These are phyloP conservation scores for Endotricha flammealis DNA, from an alignment of 2,888 invertebrate species.

Conservation along the genomic window DNA sequence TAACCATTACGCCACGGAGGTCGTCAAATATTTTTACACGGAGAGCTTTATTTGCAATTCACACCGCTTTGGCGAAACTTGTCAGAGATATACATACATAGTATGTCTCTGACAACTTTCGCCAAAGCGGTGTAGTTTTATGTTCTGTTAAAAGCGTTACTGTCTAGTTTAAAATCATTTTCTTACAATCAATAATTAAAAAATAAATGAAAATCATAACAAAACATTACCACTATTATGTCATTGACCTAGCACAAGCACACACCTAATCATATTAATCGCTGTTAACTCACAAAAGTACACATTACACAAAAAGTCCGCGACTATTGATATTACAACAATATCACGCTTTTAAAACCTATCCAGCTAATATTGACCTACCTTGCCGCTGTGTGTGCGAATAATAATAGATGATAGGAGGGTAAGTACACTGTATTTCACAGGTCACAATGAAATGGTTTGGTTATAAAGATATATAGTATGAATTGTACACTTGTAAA, in stretches of 20 bases:
- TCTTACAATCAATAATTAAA: too few relatives aligned
- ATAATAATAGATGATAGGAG: conserved; percentile 30
- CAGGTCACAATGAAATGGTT: conserved; percentile 56
- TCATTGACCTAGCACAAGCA: conserved; percentile 36
- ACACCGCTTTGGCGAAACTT: too few relatives aligned
- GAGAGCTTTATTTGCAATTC: too few relatives aligned
- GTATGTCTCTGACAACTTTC: too few relatives aligned
- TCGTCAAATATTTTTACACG: too few relatives aligned
- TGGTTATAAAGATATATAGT: conserved; percentile 71
- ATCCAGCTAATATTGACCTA: conserved; percentile 48
- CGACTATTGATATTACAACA: conserved; percentile 73
- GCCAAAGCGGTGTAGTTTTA: too few relatives aligned
- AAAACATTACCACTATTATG: conserved; percentile 13
- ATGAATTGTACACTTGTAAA: conserved; percentile 77
- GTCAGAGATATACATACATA: too few relatives aligned
- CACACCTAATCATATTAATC: conserved; percentile 68
- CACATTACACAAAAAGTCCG: conserved; percentile 66
- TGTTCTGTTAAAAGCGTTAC: too few relatives aligned
- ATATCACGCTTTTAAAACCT: conserved; percentile 71
- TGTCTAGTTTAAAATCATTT: too few relatives aligned
- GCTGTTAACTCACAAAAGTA: conserved; percentile 58
- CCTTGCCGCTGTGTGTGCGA: conserved; percentile 28
- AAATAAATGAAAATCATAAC: too few relatives aligned
- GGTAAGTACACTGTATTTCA: conserved; percentile 37
- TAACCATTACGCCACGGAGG: too few relatives aligned